Base-by-base conservation (phyloP, 1,140 invertebrate genomes). In the Calycopis cecrops region DNA sequence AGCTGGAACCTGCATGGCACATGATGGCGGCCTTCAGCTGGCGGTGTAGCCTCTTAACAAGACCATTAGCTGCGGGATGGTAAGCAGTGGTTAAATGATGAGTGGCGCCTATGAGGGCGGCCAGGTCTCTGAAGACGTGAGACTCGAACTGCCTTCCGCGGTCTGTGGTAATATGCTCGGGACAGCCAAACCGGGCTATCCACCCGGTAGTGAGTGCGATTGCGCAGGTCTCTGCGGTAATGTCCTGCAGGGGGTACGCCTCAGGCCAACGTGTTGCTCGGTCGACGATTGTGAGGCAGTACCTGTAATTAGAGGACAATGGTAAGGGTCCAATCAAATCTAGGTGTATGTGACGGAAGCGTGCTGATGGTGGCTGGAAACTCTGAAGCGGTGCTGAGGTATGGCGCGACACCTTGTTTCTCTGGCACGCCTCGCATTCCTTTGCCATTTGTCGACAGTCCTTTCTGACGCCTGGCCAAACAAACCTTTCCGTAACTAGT, bases 1-100 rank as follows among this genome's bases (percentile, higher is more conserved):
- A n/a, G n/a, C n/a, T n/a, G n/a, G n/a, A n/a, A n/a, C n/a, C n/a
- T n/a, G n/a, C n/a, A n/a, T n/a, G n/a, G n/a, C n/a, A n/a, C n/a
- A n/a, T n/a, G n/a, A n/a, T n/a, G n/a, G n/a, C n/a, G n/a, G n/a
- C n/a, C n/a, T n/a, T n/a, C n/a, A n/a, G n/a, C n/a, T n/a, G n/a
- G n/a, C n/a, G n/a, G n/a, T n/a, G n/a, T n/a, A n/a, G n/a, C n/a
- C n/a, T n/a, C n/a, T n/a, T n/a, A n/a, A n/a, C n/a, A n/a, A n/a
- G n/a, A n/a, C n/a, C n/a, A n/a, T n/a, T n/a, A n/a, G n/a, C 35
- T n/a, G 35, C 35, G 82, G 79, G 47, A 87, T 80, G 37, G n/a
- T 85, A 85, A 21, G 78, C 68, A 0, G 83, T 85, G 1, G 87
- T 88, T 10, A 63, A 57, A 4, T 55, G 48, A 47, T 72, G 65